Evolutionary conservation across 2,888 invertebrate genomes (phyloP), one percentile per base, ranked within the genome.

Genomic region (Temnothorax ravouxi): DNA sequence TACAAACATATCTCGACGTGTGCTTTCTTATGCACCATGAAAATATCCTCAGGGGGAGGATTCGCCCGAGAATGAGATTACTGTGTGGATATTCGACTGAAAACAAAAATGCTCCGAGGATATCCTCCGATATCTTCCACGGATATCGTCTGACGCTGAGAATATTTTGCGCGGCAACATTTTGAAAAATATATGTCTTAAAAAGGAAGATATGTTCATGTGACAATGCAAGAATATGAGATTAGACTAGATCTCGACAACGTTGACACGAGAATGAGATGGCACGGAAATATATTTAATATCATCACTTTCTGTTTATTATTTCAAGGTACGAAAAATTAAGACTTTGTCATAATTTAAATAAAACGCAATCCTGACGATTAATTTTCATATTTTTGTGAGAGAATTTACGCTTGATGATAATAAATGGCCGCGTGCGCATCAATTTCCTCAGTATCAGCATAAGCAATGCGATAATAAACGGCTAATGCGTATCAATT

Each of bases 401-500:
- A 34, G 13, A 44, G 34, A 47, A 59, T 79, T 77, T 44, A n/a
- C 25, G 15, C 44, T 47, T 34, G 11, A 13, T 3, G 34, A 79
- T 79, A 79, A 79, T n/a, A 29, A 29, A 29, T 0, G 3, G 8
- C 21, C 15, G 29, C 50, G 52, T 25, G 18, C 77, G 18, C 62
- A 69, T 59, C 59, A 21, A 59, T 47, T 47, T 79, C 34, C 34
- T 69, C 44, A 44, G 13, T 71, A 67, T 79, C 44, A 18, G 18
- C 44, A 59, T 6, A 44, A 13, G 8, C 6, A 29, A 56, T 25
- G 34, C 34, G 59, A 71, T 47, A 71, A 79, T 71, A 79, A 71
- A 69, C 71, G 21, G 64, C 47, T 15, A 41, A 25, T 18, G 64
- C 71, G 44, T 69, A 71, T 71, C 79, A 77, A 77, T 67, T 77